Percentiles rank a stretch among this genome's conserved stretches.
Evolutionary conservation across 2,113 vertebrate species (phyloP).

Genomic region (Aphyosemion australe): DNA sequence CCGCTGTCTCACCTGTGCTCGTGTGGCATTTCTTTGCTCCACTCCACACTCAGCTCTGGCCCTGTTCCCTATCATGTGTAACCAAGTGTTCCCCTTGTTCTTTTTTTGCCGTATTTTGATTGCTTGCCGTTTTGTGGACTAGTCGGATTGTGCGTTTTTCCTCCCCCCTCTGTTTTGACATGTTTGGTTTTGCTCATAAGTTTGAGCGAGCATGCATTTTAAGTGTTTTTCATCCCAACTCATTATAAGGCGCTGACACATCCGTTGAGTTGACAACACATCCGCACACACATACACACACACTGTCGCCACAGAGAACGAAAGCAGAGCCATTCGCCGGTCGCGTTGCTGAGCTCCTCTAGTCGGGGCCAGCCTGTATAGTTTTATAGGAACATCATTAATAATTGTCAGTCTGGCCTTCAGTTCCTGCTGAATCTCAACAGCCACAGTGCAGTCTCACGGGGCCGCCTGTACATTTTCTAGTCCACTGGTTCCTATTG

Average conservation of each 20-base stretch:
- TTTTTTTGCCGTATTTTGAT: constrained; percentile 52
- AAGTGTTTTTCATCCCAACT: constrained; percentile 38
- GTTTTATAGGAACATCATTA: constrained; percentile 69
- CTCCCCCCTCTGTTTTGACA: constrained; percentile 50
- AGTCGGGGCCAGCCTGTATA: constrained; percentile 60
- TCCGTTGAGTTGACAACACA: constrained; percentile 39
- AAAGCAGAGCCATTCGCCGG: constrained; percentile 35
- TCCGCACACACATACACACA: constrained; percentile 32
- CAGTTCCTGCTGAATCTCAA: constrained; percentile 52
- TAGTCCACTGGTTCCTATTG: constrained; percentile 67
- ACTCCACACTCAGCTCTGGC: constrained; percentile 53
- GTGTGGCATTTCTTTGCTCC: constrained; percentile 40
- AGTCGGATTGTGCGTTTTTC: constrained; percentile 37
- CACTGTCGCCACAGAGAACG: constrained; percentile 30
- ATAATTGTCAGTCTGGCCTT: constrained; percentile 72
- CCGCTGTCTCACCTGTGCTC: constrained; percentile 41
- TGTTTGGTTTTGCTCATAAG: constrained; percentile 60
- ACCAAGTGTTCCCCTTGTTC: constrained; percentile 10
- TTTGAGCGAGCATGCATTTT: constrained; percentile 55
- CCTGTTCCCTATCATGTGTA: constrained; percentile 48
- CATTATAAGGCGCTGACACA: constrained; percentile 50
- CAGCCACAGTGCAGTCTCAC: constrained; percentile 59
- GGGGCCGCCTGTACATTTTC: constrained; percentile 63
- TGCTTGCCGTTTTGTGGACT: constrained; percentile 56
- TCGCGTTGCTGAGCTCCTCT: constrained; percentile 38